These are phyloP conservation scores for Caenorhabditis sp. DNA, from an alignment of 2,888 invertebrate species.

Conservation along the genomic window DNA sequence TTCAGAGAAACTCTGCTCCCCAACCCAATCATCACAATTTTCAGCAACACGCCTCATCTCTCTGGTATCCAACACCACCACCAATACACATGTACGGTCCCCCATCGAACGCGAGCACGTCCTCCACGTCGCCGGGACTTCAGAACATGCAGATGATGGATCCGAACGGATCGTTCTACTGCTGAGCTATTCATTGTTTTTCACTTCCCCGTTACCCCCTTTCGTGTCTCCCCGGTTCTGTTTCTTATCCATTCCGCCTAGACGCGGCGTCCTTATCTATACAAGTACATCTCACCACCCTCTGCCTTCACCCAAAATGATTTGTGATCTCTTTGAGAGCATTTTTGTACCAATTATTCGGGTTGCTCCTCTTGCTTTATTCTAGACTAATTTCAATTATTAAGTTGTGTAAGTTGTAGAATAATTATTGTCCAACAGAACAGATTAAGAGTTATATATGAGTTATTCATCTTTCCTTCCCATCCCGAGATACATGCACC, in stretches of 20 bases:
- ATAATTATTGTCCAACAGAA: constrained; percentile 32
- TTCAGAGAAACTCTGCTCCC: background rate
- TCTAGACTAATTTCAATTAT: constrained; percentile 37
- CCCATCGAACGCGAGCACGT: background rate
- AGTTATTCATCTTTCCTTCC: constrained; percentile 1
- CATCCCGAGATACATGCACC: background rate
- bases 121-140: background rate
- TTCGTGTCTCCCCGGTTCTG: no score
- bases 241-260: background rate
- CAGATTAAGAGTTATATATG: constrained; percentile 30
- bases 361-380: constrained; percentile 29
- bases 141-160: background rate
- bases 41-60: background rate
- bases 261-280: constrained; percentile 8
- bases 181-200: background rate
- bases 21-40: background rate
- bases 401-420: constrained; percentile 46
- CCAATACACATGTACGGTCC: constrained; percentile 3
- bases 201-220: background rate
- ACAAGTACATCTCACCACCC: constrained; percentile 19
- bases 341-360: constrained; percentile 20
- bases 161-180: constrained; percentile 40
- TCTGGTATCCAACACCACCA: constrained; percentile 18
- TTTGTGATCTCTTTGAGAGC: constrained; percentile 9
- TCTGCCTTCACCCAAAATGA: background rate